phyloP scores from a whole-genome alignment of 2,888 invertebrate species.

The Cacoxenus indagator region DNA sequence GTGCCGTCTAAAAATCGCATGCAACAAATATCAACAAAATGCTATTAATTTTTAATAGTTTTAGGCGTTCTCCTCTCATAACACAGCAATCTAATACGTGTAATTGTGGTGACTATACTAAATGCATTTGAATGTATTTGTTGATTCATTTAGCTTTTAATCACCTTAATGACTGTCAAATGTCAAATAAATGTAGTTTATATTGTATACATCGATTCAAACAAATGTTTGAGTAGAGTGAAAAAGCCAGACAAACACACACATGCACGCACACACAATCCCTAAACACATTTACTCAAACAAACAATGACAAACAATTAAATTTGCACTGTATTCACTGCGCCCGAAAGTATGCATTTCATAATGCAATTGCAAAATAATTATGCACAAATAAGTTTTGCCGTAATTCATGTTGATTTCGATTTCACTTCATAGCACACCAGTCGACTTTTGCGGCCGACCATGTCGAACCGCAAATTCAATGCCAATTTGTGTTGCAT shows the following conservation, averaged over 20 bases:
- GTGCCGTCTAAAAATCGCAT: no score
- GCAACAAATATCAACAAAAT: no score
- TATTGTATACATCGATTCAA: no score
- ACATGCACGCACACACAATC: background rate
- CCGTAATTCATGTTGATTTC: background rate
- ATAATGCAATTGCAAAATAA: constrained; percentile 51
- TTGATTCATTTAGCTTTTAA: constrained; percentile 18
- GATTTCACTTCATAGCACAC: background rate
- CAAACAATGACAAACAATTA: constrained; percentile 10
- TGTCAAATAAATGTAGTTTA: constrained; percentile 16
- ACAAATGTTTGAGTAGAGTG: background rate
- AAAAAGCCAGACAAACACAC: constrained; percentile 3
- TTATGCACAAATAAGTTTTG: constrained; percentile 38
- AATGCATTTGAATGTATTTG: background rate
- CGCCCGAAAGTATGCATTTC: constrained; percentile 41
- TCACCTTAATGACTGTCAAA: constrained; percentile 17
- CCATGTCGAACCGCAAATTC: constrained; percentile 15
- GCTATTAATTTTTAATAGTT: no score
- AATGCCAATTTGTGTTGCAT: constrained; percentile 23
- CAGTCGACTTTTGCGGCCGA: constrained; percentile 24
- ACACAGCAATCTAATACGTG: no score
- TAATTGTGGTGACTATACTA: background rate
- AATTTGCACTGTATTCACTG: constrained; percentile 3
- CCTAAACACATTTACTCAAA: background rate
- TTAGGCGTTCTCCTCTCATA: no score